Evolutionary conservation across 2,113 vertebrate species (phyloP), one percentile per base, ranked within the genome.

Genomic region (Centrocercus urophasianus): DNA sequence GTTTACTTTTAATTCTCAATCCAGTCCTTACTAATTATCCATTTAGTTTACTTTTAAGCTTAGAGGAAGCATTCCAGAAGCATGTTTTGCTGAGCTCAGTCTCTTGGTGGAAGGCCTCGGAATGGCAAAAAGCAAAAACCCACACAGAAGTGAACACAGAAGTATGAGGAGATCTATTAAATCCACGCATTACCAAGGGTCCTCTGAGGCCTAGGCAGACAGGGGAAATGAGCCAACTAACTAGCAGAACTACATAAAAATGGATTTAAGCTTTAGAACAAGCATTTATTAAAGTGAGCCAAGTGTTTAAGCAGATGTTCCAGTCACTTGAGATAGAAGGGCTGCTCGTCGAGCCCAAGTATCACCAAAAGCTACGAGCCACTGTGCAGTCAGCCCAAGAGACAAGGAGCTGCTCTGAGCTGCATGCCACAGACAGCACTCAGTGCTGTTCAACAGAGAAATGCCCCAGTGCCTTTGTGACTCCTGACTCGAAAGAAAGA

Each of bases 281-380:
- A 95, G 70, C 59, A 40, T 72, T 90, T 91, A 59, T 73, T 57
- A 66, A 88, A 81, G 64, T 7, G 19, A 92, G 70, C 73, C 90
- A 90, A 84, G 54, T 60, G 83, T 48, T 95, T 42, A 56, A 88
- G 89, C 93, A 96, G 89, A 96, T 91, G 96, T 84, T 93, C 27
- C 93, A 74, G 50, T 42, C 85, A 71, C 78, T 82, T 76, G 60
- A 75, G 72, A 97, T 6, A 78, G 64, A 97, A 96, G 90, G 89
- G 66, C 93, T 85, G 89, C 94, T 95, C 96, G 93, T 56, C 17
- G 52, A 54, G 27, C 8, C 25, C 9, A 8, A 54, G 27, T 24
- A 54, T 30, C 52, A 30, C 52, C 27, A 30, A 30, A 9, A 30
- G 52, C 52, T 30, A 96, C 93, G 71, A 74, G 77, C 67, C 88